Base-by-base conservation (phyloP, 2,797 vertebrate species). In the Urosaurus nigricauda region DNA sequence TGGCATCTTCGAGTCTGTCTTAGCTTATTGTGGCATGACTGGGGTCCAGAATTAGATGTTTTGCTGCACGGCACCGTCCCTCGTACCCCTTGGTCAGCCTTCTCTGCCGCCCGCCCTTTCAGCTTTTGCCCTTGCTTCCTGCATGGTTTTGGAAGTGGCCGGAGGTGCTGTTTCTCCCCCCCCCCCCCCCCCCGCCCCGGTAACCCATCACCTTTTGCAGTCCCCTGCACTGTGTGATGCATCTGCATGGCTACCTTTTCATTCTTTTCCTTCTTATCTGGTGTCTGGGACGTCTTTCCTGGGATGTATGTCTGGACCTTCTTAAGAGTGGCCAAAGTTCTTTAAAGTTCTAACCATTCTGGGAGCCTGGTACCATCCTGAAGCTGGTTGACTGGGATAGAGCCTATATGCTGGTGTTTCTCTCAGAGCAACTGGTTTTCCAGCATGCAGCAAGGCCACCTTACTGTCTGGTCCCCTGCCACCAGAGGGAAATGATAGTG, bases 11-110 rank as follows among this genome's bases (percentile, higher is more conserved):
- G 79, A 79, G 88, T 85, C 70, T 89, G 88, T 81, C n/a, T 47
- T 63, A 74, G 71, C 75, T 75, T n/a, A 29, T 86, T 43, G 84
- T 86, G 88, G 84, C 79, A 65, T 86, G 78, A n/a, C 70, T 60
- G 37, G 35, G 70, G 65, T 63, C 26, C 60, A 37, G 56, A 21
- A 65, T 53, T 56, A 85, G 17, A 26, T 63, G 35, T 75, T 75
- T 75, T 2, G n/a, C 84, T 85, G 88, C 88, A 86, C 78, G 84
- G 71, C 78, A 51, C 79, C 60, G 26, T 65, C 17, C 43, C 19
- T 37, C 37, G 26, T 56, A 56, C 19, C 70, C 32, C 60, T 37
- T 65, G 35, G 70, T 29, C 71, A 81, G 78, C 70, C 32, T 24
- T 35, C 79, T 60, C 56, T 70, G 24, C 83, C 78, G 1, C 78